Evolutionary conservation across 2,113 vertebrate genomes (phyloP), one percentile per base, ranked within the genome.

Genomic region (Spea bombifrons): DNA sequence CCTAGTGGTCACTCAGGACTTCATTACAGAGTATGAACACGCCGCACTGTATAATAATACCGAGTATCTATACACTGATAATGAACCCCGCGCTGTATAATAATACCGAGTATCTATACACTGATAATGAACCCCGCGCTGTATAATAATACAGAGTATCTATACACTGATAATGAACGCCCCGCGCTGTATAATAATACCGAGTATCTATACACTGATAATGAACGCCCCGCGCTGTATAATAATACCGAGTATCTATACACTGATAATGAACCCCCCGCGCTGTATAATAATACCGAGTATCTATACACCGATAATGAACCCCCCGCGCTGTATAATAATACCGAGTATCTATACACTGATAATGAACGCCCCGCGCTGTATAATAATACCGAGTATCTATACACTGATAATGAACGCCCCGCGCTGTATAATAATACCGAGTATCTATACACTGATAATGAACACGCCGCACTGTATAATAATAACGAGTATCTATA

Each of bases 381-480:
- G 3, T 65, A 65, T 4, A 65, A 13, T 61, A 13, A 16, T 30
- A 65, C 63, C 30, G 13, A 55, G 52, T 8, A 55, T 66, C 30
- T 66, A n/a, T n/a, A n/a, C n/a, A n/a, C n/a, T n/a, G n/a, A n/a
- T n/a, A n/a, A n/a, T n/a, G n/a, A n/a, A n/a, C n/a, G n/a, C n/a
- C n/a, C n/a, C n/a, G n/a, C n/a, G n/a, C n/a, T n/a, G n/a, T 64
- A 64, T 64, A 64, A 5, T 64, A 30, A 64, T 64, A 64, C n/a
- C 8, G 3, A 64, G 43, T 67, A 46, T 7, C 9, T 65, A 3
- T 65, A 65, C 4, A 65, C 8, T 61, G 59, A 16, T 30, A 65
- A n/a, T 65, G 13, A 55, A 30, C 30, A n/a, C 30, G 1, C 30
- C 30, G 30, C 30, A 2, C 9, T 65, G 3, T 65, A 65, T 4